These are phyloP conservation scores for Origma solitaria DNA, from an alignment of 2,113 vertebrate genomes.

Conservation along the genomic window DNA sequence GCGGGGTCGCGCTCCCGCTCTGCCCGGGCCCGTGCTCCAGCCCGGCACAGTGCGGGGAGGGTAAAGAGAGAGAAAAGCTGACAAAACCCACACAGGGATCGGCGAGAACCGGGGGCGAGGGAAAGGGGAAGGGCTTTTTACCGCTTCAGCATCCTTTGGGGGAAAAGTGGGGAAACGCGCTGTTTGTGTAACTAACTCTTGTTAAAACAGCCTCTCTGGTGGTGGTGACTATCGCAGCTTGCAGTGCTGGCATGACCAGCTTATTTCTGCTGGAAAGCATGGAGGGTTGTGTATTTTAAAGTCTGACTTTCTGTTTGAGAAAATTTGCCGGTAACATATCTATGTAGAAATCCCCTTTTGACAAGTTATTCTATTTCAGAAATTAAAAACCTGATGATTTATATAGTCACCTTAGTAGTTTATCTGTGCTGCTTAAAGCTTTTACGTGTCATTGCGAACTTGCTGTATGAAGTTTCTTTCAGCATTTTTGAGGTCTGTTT, in stretches of 20 bases:
- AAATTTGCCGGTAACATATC: fast-evolving
- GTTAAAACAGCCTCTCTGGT: neutral
- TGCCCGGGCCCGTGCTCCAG: neutral
- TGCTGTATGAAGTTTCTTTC: neutral
- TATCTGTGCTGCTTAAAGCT: neutral
- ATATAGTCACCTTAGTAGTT: neutral
- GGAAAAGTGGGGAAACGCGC: neutral
- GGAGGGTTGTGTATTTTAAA: neutral
- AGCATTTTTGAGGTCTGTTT: neutral
- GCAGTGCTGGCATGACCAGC: neutral
- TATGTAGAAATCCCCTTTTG: neutral
- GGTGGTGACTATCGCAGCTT: neutral
- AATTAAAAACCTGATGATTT: neutral
- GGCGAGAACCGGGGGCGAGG: too few species aligned
- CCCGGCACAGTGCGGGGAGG: neutral
- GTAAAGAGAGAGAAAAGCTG: neutral
- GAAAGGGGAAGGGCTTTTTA: neutral
- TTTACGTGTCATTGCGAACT: neutral
- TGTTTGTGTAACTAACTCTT: neutral
- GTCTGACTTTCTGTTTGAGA: neutral
- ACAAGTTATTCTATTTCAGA: neutral
- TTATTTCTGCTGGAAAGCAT: neutral
- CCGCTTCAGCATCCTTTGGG: neutral
- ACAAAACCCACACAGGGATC: fast-evolving
- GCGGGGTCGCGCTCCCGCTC: neutral